phyloP scores from a whole-genome alignment of 2,888 invertebrate genomes.

The Petrolisthes manimaculis region DNA sequence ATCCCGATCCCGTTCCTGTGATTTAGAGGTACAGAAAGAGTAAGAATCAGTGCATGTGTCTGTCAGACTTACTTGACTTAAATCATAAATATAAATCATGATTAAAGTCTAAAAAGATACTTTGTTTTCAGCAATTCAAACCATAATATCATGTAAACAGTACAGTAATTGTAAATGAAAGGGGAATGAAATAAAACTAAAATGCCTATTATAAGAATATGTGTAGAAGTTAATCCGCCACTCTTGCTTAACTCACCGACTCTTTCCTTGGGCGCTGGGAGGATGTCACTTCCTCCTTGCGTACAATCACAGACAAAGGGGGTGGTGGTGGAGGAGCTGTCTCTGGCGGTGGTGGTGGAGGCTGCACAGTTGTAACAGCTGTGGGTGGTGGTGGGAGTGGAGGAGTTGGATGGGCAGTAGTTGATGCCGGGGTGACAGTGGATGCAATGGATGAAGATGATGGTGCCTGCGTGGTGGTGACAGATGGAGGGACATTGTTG shows the following conservation, averaged over 20 bases:
- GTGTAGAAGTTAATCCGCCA: too few relatives aligned
- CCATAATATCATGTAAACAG: too few relatives aligned
- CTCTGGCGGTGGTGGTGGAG: slow-evolving; percentile 52
- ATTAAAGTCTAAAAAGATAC: too few relatives aligned
- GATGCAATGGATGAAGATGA: slow-evolving; percentile 32
- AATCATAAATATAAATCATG: too few relatives aligned
- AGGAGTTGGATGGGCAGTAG: slow-evolving; percentile 35
- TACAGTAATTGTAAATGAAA: too few relatives aligned
- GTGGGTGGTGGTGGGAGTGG: slow-evolving; percentile 22
- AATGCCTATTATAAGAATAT: too few relatives aligned
- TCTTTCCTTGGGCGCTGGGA: slow-evolving; percentile 51
- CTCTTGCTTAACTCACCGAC: slow-evolving; percentile 32
- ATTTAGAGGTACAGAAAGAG: neutral
- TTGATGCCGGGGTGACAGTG: slow-evolving; percentile 33
- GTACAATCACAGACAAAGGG: slow-evolving; percentile 44
- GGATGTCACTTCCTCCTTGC: slow-evolving; percentile 53
- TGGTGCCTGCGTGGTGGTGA: slow-evolving; percentile 2
- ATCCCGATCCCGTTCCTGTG: slow-evolving; percentile 48
- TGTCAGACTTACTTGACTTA: too few relatives aligned
- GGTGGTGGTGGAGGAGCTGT: slow-evolving; percentile 56
- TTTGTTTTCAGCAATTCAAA: too few relatives aligned
- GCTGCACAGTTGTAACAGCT: slow-evolving; percentile 32
- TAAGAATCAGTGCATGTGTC: too few relatives aligned
- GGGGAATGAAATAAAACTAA: too few relatives aligned
- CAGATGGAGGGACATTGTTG: slow-evolving; percentile 25